phyloP scores from a whole-genome alignment of 2,797 vertebrate genomes.

The Sebastes ruberrimus region DNA sequence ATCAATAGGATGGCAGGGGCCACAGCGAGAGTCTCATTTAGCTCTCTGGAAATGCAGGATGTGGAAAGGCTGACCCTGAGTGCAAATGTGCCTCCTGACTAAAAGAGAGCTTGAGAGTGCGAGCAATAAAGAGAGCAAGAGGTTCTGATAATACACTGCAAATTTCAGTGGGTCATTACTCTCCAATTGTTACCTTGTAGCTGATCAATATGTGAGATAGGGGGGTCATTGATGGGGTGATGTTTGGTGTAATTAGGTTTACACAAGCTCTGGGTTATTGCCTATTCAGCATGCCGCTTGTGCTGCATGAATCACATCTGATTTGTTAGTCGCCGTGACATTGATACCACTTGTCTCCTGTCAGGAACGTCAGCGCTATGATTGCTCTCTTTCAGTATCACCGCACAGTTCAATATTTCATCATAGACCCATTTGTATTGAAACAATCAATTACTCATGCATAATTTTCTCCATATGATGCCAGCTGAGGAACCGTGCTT shows the following conservation, averaged over 20 bases:
- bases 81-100: conserved; percentile 55
- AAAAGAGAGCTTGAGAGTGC: conserved; percentile 36
- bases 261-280: conserved; percentile 65
- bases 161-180: conserved; percentile 69
- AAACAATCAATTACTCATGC: conserved; percentile 50
- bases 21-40: conserved; percentile 70
- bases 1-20: conserved; percentile 69
- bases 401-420: conserved; percentile 48
- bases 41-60: conserved; percentile 61
- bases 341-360: conserved; percentile 46
- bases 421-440: conserved; percentile 34
- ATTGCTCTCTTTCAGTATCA: conserved; percentile 51
- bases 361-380: conserved; percentile 36
- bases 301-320: conserved; percentile 60
- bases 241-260: conserved; percentile 73
- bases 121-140: conserved; percentile 42
- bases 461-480: conserved; percentile 4
- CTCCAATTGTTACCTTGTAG: conserved; percentile 59
- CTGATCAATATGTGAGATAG: conserved; percentile 70
- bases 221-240: conserved; percentile 51
- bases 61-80: conserved; percentile 56
- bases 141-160: conserved; percentile 60
- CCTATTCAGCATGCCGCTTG: conserved; percentile 54
- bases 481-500: not conserved
- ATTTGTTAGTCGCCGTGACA: conserved; percentile 47